Base-by-base conservation (phyloP, 2,797 vertebrate species). In the Acridotheres tristis region DNA sequence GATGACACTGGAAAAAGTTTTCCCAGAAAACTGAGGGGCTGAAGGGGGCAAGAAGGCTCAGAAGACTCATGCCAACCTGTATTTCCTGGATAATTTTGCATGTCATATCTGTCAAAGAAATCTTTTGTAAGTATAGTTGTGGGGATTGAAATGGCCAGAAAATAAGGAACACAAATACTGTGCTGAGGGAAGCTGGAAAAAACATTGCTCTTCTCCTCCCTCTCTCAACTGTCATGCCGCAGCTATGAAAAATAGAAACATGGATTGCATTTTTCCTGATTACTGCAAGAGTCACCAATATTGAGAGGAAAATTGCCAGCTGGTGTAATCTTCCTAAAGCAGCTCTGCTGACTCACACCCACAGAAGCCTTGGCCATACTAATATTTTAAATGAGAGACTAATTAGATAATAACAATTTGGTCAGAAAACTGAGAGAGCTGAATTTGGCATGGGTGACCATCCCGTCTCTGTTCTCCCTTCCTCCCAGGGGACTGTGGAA, bases 181-280 rank as follows among this genome's bases (percentile, higher is more conserved):
- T n/a, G 30, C 53, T 50, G 53, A 87, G 17, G 13, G 19, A 76
- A 76, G 36, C 11, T 4, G 9, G 40, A 63, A 73, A 65, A 89
- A 94, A 36, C 5, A 36, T 7, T 40, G 11, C 29, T 76, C 5
- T 73, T 80, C 58, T 79, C 29, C 67, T 88, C 32, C n/a, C 15
- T 71, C 20, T 79, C 78, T 79, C 57, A 81, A 3, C 36, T 73
- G 63, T 76, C 48, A 59, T 53, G 50, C 53, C 17, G 0, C 78
- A 89, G 30, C 18, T 71, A 71, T 61, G 86, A 90, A 59, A 93
- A 94, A 94, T 13, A 87, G 77, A 89, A 95, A 82, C 65, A 87
- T 7, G 63, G 50, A 79, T 59, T 69, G n/a, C 29, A n/a, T 76
- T 94, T 92, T 79, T 81, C 43, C 74, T 85, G 45, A 59, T 55